Evolutionary conservation across 2,888 invertebrate genomes (phyloP), one percentile per base, ranked within the genome.

Genomic region (Ditula angustiorana): DNA sequence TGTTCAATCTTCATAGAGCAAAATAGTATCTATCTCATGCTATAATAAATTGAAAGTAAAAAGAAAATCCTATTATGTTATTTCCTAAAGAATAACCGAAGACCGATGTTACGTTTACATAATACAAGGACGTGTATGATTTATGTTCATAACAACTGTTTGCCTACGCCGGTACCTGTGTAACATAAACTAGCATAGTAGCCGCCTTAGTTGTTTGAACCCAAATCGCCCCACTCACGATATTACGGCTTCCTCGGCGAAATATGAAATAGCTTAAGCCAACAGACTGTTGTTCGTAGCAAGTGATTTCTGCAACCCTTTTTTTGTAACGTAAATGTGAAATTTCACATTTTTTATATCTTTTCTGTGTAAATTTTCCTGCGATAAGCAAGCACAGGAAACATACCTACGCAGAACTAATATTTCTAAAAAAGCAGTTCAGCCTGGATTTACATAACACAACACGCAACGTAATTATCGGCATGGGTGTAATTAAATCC

Each of bases 391-490:
- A n/a, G 3, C 8, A 37, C n/a, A 55, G 13, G 21, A 24, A 44
- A 61, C 24, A 57, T 26, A 33, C 24, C 50, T 26, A 33, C 44
- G 21, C 50, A 19, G 2, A 41, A 57, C 50, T 62, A 33, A 60
- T 41, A 30, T 30, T 33, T 58, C 19, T 21, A 30, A 44, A 52
- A 35, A 63, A 56, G 16, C 11, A 23, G 23, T 56, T 50, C 30
- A 57, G 57, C 19, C 41, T 47, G 33, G 58, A 58, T 63, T 33
- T 63, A 44, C 63, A 58, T 63, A 58, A 4, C 26, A 41, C 41
- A 58, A 52, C 63, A 63, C 63, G 63, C 63, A 52, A 63, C 19
- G 63, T 57, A 52, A 52, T 57, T 57, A 57, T 62, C 57, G 63
- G 63, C 63, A 49, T 30, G 57, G 24, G 19, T 16, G 24, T 63